A percentile compares a stretch with the other conserved stretches of the same genome.
phyloP scores from a whole-genome alignment of 2,888 invertebrate species.

The Yponomeuta malinellus region DNA sequence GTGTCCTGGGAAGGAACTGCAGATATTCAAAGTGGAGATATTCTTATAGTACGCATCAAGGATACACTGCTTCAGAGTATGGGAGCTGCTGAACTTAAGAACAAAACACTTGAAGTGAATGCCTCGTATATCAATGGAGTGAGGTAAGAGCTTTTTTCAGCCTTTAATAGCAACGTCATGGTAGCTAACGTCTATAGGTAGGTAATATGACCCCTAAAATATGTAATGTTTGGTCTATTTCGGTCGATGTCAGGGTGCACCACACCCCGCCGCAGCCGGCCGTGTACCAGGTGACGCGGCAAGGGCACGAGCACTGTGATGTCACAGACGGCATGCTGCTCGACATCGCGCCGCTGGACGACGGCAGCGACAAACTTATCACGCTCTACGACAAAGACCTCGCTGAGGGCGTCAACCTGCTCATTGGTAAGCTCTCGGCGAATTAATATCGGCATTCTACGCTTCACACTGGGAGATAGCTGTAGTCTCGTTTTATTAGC shows the following conservation, averaged over 20 bases:
- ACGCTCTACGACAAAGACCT: constrained; percentile 84
- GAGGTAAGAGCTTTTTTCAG: constrained; percentile 38
- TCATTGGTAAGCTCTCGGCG: constrained; percentile 73
- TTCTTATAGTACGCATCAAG: constrained; percentile 81
- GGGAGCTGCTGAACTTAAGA: constrained; percentile 38
- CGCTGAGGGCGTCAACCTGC: constrained; percentile 82
- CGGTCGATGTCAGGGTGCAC: constrained; percentile 49
- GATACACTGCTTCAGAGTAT: constrained; percentile 72
- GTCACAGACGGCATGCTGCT: constrained; percentile 81
- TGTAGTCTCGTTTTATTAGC: neutral
- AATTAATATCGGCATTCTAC: constrained; percentile 7
- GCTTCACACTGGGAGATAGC: neutral
- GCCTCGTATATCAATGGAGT: constrained; percentile 40
- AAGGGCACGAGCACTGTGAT: constrained; percentile 83
- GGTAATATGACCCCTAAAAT: neutral
- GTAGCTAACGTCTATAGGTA: neutral
- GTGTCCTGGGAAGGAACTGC: constrained; percentile 80
- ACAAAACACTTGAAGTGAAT: constrained; percentile 42
- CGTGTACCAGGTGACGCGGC: constrained; percentile 82
- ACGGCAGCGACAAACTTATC: constrained; percentile 79
- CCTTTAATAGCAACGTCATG: neutral
- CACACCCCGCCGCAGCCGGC: constrained; percentile 74
- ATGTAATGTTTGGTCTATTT: neutral
- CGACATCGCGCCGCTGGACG: constrained; percentile 81
- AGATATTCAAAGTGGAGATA: constrained; percentile 83